Conservation (phyloP, 2,888 invertebrate species). For the Epirrhoe alternata region DNA sequence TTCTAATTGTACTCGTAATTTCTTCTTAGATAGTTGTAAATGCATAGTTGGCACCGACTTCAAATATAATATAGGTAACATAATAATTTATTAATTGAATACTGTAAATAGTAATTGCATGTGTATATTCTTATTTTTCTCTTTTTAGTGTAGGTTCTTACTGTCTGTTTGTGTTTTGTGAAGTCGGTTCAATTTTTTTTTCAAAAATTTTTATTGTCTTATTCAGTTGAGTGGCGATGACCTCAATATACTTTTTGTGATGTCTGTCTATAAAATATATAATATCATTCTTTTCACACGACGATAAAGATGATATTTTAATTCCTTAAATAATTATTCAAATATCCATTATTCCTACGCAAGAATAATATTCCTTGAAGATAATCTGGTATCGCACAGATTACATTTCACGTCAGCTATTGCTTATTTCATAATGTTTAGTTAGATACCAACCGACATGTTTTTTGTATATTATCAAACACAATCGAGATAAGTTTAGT, state of each 20-base stretch:
- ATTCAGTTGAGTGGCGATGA: conserved; percentile 9
- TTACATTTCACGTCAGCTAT: conserved; percentile 1
- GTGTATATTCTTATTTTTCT: no score
- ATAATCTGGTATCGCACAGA: background rate
- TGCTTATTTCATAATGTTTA: conserved; percentile 22
- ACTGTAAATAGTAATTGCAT: no score
- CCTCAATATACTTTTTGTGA: conserved; percentile 9
- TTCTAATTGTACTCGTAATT: no score
- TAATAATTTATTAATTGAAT: no score
- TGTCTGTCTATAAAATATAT: background rate
- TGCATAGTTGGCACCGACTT: no score
- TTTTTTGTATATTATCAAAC: conserved; percentile 35
- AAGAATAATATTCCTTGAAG: background rate
- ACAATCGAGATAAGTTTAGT: conserved; percentile 34
- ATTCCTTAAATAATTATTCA: background rate
- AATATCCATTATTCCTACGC: background rate
- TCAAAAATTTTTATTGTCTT: no score
- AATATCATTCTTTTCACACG: conserved; percentile 1
- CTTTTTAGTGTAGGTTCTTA: no score
- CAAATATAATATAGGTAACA: no score
- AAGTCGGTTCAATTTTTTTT: no score
- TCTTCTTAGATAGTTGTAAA: no score
- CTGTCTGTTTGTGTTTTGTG: no score
- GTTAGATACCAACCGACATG: conserved; percentile 5
- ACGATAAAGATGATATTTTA: background rate